Evolutionary conservation across 2,888 invertebrate genomes (phyloP).

Genomic region (Meganola albula): DNA sequence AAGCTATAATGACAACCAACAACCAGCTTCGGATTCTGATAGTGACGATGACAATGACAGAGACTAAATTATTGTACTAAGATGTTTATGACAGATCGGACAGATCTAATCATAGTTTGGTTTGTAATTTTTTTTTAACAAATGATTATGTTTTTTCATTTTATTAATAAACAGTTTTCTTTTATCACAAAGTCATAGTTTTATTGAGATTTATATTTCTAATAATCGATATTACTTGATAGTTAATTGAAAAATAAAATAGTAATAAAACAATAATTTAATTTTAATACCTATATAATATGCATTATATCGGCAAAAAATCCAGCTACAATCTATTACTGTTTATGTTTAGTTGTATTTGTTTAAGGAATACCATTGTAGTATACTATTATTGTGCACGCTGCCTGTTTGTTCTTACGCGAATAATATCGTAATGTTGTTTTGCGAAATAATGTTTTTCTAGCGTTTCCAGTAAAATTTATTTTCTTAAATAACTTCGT

Average conservation of each 20-base stretch:
- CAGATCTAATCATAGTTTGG: too few species aligned
- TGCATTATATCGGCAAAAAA: neutral
- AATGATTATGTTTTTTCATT: neutral
- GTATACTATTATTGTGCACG: neutral
- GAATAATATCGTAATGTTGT: slow-evolving; percentile 4
- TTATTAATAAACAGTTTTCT: neutral
- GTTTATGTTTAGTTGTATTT: neutral
- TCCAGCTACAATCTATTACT: neutral
- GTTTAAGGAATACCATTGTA: neutral
- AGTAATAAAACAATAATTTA: neutral
- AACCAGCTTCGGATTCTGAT: neutral
- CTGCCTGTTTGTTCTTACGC: slow-evolving; percentile 1
- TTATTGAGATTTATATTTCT: neutral
- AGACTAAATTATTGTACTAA: neutral
- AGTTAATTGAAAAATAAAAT: neutral
- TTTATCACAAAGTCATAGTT: neutral
- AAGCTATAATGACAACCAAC: neutral
- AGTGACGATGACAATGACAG: neutral
- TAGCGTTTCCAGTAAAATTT: slow-evolving; percentile 1
- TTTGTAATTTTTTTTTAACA: neutral
- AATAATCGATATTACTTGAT: neutral
- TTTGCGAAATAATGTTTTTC: slow-evolving; percentile 3
- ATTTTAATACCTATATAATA: too few species aligned
- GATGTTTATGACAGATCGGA: too few species aligned
- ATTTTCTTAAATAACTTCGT: slow-evolving; percentile 1